Conservation (phyloP, 2,113 vertebrate genomes). For the Boulengeromyrus knoepffleri region DNA sequence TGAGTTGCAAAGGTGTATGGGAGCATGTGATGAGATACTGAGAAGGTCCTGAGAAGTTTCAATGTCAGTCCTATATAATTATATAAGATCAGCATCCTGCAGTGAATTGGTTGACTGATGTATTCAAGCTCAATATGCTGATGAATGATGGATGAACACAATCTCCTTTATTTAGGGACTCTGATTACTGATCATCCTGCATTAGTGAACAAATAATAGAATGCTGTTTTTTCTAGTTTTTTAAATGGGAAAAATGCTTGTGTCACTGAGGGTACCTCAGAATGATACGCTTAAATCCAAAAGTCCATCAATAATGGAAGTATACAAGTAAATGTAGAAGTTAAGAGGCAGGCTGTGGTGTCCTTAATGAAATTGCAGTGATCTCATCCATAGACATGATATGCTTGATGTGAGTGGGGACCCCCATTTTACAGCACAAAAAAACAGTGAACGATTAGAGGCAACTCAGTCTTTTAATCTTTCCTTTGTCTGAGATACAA, state of each 20-base stretch:
- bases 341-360: conserved; percentile 6
- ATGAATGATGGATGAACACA: neutral
- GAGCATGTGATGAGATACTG: neutral
- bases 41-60: neutral
- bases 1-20: neutral
- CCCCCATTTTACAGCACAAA: neutral
- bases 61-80: neutral
- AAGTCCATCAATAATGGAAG: conserved; percentile 28
- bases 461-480: neutral
- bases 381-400: conserved; percentile 27
- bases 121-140: neutral
- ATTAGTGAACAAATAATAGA: neutral
- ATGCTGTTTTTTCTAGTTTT: neutral
- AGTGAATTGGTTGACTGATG: neutral
- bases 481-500: neutral
- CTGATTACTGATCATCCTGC: neutral
- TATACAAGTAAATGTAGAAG: neutral
- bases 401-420: conserved; percentile 16
- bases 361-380: conserved; percentile 24
- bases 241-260: neutral
- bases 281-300: conserved; percentile 34
- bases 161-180: neutral
- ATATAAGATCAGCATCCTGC: neutral
- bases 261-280: neutral
- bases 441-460: conserved; percentile 5